Base-by-base conservation (phyloP, 2,113 vertebrate genomes). In the Caloenas nicobarica region DNA sequence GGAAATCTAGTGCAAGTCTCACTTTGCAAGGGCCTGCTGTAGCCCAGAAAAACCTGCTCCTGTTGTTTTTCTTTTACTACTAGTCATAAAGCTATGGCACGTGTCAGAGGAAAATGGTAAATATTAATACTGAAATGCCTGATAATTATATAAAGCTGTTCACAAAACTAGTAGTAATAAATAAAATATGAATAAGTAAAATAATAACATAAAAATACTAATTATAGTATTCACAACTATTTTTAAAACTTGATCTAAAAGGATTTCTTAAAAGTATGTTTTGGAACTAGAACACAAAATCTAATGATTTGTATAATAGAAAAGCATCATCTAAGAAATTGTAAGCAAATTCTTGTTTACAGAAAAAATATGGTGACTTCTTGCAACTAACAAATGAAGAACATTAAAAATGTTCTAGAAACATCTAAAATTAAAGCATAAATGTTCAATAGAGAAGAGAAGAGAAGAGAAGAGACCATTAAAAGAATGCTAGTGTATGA, bases 401-500 rank as follows among this genome's bases (percentile, higher is more conserved):
- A 44, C 21, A 26, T 70, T 4, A 0, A 21, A 94, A 61, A 26
- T 25, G 4, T 54, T 87, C 33, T 54, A 31, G 89, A 70, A 44
- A 0, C 4, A 3, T 50, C 18, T 72, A 82, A 97, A 93, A 91
- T 79, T 53, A 83, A 86, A 96, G 34, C 28, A 74, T 40, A 84
- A n/a, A 68, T 71, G 50, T 89, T 88, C 40, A 53, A 72, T 10
- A 93, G 72, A 44, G 42, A 44, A 91, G 6, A 5, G 1, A 84
- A 91, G 6, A 5, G 1, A 84, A 93, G 72, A 44, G 42, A 44
- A 91, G 6, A 5, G 1, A 84, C n/a, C 60, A 76, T 91, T 68
- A 96, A 96, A 80, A 70, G 34, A 46, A 34, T 15, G 44, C 8
- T 87, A 76, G 38, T 65, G 60, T 26, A 86, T 3, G 40, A 96